phyloP scores from a whole-genome alignment of 1,140 invertebrate genomes.

The Brachionus asplanchnoidis region DNA sequence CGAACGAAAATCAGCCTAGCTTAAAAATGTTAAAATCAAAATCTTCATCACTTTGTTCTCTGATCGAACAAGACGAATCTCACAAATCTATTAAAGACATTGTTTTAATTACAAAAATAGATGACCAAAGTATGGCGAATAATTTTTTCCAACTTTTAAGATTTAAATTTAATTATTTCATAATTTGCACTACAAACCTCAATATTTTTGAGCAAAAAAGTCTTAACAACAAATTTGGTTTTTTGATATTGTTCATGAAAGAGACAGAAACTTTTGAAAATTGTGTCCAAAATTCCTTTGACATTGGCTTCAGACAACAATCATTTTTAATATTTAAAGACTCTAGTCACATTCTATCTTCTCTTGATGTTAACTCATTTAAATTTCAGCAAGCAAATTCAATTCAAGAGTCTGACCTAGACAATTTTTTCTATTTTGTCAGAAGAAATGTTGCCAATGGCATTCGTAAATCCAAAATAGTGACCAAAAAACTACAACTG shows the following conservation, averaged over 20 bases:
- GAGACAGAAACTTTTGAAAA: not conserved
- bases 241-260: not conserved
- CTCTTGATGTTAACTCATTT: not conserved
- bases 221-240: not conserved
- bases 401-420: not conserved
- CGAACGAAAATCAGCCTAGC: slow-evolving; percentile 25
- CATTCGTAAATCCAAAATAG: not conserved
- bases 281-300: not conserved
- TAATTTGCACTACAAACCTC: not conserved
- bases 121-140: not conserved
- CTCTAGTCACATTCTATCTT: not conserved
- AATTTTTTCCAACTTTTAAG: not conserved
- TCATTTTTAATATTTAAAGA: not conserved
- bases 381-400: not conserved
- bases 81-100: not conserved
- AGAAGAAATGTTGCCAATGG: not conserved
- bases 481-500: not conserved
- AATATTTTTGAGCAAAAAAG: not conserved
- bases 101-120: not conserved
- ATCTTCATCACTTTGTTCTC: not conserved
- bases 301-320: not conserved
- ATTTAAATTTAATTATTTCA: not conserved
- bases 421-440: not conserved
- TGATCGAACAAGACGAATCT: not conserved
- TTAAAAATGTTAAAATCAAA: not conserved